phyloP scores from a whole-genome alignment of 37 sponge, comb jelly and placozoan species.

The Chondrilla cf. caribensis region DNA sequence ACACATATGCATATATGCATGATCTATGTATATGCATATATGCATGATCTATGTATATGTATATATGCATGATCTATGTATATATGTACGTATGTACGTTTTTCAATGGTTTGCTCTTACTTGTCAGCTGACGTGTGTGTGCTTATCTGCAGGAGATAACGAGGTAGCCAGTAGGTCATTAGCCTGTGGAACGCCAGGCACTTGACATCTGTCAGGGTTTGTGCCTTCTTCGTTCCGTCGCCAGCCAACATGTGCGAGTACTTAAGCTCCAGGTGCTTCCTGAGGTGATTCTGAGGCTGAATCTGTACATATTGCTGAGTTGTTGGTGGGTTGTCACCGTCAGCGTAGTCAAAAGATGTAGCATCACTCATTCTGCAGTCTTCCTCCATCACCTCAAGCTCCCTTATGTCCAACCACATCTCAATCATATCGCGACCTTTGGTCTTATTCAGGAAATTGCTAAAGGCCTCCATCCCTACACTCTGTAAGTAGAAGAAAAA shows the following conservation, averaged over 20 bases:
- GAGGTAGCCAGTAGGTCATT: neutral
- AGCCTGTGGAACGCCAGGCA: neutral
- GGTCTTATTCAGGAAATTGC: neutral
- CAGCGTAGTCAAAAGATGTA: no score
- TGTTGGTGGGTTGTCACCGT: no score
- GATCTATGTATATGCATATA: no score
- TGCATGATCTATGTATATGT: no score
- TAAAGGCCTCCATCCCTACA: neutral
- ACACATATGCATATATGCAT: no score
- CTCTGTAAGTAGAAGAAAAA: neutral
- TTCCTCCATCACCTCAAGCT: neutral
- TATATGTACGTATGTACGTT: no score
- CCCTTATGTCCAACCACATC: neutral
- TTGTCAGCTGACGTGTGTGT: no score
- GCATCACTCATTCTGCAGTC: neutral
- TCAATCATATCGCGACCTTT: neutral
- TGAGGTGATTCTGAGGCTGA: neutral
- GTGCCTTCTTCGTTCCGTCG: neutral
- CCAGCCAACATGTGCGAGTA: neutral
- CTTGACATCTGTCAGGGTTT: neutral
- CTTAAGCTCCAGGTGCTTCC: neutral
- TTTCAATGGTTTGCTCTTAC: no score
- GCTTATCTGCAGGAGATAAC: conserved; percentile 9
- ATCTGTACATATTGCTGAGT: neutral
- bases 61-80: no score